Evolutionary conservation across 2,888 invertebrate species (phyloP), one percentile per base, ranked within the genome.

Genomic region (Cacoxenus indagator): DNA sequence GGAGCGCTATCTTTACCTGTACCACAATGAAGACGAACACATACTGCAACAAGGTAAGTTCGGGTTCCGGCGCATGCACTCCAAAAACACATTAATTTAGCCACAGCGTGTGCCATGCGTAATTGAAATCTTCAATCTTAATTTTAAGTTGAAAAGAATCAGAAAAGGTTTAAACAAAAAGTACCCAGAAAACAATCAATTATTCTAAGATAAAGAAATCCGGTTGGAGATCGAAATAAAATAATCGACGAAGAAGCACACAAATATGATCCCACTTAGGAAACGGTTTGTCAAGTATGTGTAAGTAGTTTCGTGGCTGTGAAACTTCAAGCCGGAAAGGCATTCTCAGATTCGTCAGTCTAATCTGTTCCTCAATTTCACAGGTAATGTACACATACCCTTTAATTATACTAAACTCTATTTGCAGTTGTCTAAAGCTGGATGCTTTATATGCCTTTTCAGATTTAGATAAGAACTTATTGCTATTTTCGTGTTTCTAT

Each of bases 1-100:
- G 86, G 99, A 99, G 90, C 91, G 99, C 59, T 99, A 97, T 89
- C 90, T 94, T 71, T 96, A 84, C 22, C 90, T 99, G 61, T 93
- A 94, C 84, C 93, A 93, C 69, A 95, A 96, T 88, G 94, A 97
- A 83, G 93, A 94, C 86, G 96, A 97, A 85, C 95, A 96, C 84
- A 92, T 93, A 75, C 91, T 96, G 90, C 96, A 96, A 88, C 95
- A 96, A 92, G 97, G 97, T 96, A 88, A 87, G 83, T 79, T 73
- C 62, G 69, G 75, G 62, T 68, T 68, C 51, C 51, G 24, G 4
- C 22, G 9, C 51, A 51, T 9, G 11, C n/a, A 26, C 61, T n/a
- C 11, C 24, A 11, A 27, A 22, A n/a, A 14, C 51, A 51, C 9
- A 22, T 6, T 9, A 2, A 8, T 37, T 37, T 37, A 37, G 37